Evolutionary conservation across 1,140 invertebrate species (phyloP).

Genomic region (Heliconius eleuchia): DNA sequence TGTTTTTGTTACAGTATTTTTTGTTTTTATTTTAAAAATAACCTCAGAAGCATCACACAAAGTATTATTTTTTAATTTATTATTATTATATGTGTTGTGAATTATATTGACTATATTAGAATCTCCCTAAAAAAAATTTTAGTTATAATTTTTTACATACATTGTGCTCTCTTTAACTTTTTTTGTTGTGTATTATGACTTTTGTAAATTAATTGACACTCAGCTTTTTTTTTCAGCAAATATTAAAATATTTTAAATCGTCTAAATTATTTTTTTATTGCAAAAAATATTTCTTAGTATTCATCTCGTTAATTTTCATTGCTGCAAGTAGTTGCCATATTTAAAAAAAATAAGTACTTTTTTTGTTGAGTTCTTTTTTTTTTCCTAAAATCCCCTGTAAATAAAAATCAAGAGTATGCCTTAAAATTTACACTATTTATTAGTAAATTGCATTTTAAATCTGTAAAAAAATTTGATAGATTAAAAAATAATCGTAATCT

Average conservation of each 20-base stretch:
- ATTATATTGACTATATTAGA: neutral
- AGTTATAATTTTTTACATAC: neutral
- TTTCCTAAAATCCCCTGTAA: neutral
- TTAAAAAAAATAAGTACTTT: neutral
- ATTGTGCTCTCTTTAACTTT: slow-evolving; percentile 1
- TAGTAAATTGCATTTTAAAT: slow-evolving; percentile 2
- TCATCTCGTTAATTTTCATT: neutral
- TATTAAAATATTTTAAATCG: neutral
- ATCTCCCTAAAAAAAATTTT: neutral
- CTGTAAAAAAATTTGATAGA: neutral
- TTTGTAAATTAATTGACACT: neutral
- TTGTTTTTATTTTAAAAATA: neutral
- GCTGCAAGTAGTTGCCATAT: neutral
- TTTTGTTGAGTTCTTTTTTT: neutral
- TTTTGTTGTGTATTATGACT: neutral
- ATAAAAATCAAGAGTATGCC: slow-evolving; percentile 13
- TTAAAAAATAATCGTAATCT: neutral
- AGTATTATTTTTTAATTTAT: slow-evolving; percentile 6
- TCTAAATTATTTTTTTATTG: neutral
- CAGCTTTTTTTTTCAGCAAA: neutral
- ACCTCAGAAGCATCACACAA: slow-evolving; percentile 5
- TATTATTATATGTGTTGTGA: slow-evolving; percentile 1
- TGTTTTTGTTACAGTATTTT: neutral
- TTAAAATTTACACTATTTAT: slow-evolving; percentile 6
- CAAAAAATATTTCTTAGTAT: neutral